Evolutionary conservation across 2,888 invertebrate species (phyloP).

Genomic region (Pachymerium ferrugineum): DNA sequence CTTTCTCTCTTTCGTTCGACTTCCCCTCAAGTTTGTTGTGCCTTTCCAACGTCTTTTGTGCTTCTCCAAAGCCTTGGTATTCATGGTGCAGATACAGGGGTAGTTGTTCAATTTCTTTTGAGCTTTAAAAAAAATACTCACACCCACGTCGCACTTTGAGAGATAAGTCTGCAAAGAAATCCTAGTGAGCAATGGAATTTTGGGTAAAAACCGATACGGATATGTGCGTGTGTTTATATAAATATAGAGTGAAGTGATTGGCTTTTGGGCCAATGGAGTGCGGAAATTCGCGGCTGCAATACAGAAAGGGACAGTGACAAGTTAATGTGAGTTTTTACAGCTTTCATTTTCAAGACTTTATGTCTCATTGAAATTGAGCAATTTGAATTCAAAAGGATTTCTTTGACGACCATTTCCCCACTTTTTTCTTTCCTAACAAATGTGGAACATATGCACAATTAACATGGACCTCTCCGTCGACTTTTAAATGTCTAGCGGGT

Average conservation of each 20-base stretch:
- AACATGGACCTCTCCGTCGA: neutral
- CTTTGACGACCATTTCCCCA: neutral
- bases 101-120: constrained; percentile 25
- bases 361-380: neutral
- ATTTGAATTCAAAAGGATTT: constrained; percentile 2
- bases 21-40: neutral
- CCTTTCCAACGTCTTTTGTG: neutral
- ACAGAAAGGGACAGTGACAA: neutral
- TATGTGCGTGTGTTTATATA: constrained; percentile 4
- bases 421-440: too few relatives aligned
- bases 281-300: neutral
- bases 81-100: neutral
- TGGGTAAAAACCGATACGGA: constrained; percentile 9
- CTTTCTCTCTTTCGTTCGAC: neutral
- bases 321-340: neutral
- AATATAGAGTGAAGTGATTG: neutral
- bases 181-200: constrained; percentile 13
- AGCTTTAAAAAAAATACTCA: constrained; percentile 16
- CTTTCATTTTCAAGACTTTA: constrained; percentile 2
- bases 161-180: constrained; percentile 8
- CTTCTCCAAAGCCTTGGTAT: neutral
- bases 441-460: neutral
- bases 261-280: neutral
- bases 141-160: neutral
- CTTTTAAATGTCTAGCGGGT: neutral